phyloP scores from a whole-genome alignment of 2,797 vertebrate species.

The Ceryle rudis region DNA sequence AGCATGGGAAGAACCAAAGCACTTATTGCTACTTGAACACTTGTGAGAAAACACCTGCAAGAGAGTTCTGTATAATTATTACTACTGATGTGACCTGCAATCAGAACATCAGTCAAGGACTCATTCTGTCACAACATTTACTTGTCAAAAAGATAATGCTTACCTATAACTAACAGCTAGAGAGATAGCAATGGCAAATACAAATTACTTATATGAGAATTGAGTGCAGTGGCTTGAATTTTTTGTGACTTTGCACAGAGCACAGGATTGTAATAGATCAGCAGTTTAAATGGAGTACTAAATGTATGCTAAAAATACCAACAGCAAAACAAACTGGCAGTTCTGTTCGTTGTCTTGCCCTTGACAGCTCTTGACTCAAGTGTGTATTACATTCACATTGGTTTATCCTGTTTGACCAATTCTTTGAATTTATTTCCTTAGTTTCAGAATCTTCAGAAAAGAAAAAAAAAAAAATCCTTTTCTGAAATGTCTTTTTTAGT shows the following conservation, averaged over 20 bases:
- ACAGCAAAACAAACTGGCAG: background rate
- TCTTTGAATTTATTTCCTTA: background rate
- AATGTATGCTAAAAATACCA: background rate
- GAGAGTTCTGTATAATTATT: background rate
- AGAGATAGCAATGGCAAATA: background rate
- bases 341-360: background rate
- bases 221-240: background rate
- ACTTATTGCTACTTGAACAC: background rate
- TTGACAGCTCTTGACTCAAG: background rate
- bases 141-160: slow-evolving; percentile 11
- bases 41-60: background rate
- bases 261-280: background rate
- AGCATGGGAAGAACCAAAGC: background rate
- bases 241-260: background rate
- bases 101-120: slow-evolving; percentile 14
- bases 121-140: slow-evolving; percentile 39
- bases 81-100: background rate
- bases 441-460: background rate
- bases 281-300: background rate
- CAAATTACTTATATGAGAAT: background rate
- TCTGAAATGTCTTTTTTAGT: background rate
- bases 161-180: background rate
- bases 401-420: background rate
- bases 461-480: background rate
- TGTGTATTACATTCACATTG: background rate